Conservation (phyloP, 2,113 vertebrate species). For the Pelmatolapia mariae region DNA sequence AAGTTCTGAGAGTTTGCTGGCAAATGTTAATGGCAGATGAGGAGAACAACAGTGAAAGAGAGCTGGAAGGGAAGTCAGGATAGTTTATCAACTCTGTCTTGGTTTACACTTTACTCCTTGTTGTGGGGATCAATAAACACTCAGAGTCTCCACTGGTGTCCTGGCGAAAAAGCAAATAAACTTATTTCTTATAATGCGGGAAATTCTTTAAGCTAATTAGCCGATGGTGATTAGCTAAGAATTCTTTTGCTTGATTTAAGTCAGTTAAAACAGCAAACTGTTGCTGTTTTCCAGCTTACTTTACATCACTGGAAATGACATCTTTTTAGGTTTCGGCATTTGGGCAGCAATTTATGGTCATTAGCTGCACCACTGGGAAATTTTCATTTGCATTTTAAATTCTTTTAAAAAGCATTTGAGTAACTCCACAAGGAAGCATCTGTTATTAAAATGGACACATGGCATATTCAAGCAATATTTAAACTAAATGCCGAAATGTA, state of each 20-base stretch:
- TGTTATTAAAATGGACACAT: background rate
- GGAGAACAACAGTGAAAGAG: background rate
- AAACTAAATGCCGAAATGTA: background rate
- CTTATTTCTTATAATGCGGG: accelerated
- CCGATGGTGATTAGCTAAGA: background rate
- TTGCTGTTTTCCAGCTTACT: background rate
- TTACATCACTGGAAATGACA: background rate
- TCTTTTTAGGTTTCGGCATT: background rate
- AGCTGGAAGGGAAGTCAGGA: background rate
- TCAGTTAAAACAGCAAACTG: background rate
- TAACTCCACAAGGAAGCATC: background rate
- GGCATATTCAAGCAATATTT: background rate
- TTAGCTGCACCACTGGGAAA: background rate
- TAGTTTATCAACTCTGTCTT: background rate
- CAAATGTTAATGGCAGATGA: background rate
- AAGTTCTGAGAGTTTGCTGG: constrained; percentile 5
- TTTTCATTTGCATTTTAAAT: background rate
- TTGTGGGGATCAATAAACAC: background rate
- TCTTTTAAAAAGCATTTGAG: background rate
- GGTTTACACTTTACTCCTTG: background rate
- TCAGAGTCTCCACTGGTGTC: background rate
- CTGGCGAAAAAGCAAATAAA: background rate
- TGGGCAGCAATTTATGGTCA: background rate
- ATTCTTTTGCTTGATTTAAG: background rate
- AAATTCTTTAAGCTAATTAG: background rate